Base-by-base conservation (phyloP, 92 coral and sea anemone genomes). In the Palythoa heliodiscus region DNA sequence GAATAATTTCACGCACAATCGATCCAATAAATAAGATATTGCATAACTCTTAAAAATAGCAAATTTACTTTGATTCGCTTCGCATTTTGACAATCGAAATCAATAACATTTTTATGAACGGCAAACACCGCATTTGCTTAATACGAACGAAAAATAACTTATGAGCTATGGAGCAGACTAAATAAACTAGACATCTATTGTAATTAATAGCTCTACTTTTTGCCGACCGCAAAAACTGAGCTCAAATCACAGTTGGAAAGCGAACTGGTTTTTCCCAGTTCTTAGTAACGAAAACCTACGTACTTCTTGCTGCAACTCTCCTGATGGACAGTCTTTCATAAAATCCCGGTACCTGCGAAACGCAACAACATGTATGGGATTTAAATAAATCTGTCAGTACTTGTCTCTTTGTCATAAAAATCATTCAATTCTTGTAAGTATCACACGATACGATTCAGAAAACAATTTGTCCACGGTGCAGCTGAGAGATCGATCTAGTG, bases 321-420 rank as follows among this genome's bases (percentile, higher is more conserved):
- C 99, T 9, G 98, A 91, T 53, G 99, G 99, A 74, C 99, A 96
- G 88, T 96, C 99, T 85, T 96, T 96, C 99, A 96, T 96, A 50
- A 96, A 96, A 90, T 96, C 99, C 83, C 98, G 90, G 80, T 96
- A 94, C 99, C 99, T 96, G 73, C 9, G 7, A 63, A 11, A 53
- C 61, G 86, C 78, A 77, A 67, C 38, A 47, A 72, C 50, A 75
- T 14, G 19, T 25, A 17, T 37, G 57, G 22, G 52, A 17, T 13
- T 54, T 17, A 53, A 70, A 68, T 16, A 20, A 20, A 16, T 52
- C 50, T 50, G 39, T 22, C 52, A 43, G 17, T 38, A 68, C 19
- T 60, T 23, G 5, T 79, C 43, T 55, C 70, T 25, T 71, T 58
- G 53, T 77, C 70, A 83, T 66, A 70, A 47, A 85, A 52, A 84